Base-by-base conservation (phyloP, 2,888 invertebrate species). In the Tetanocera ferruginea region DNA sequence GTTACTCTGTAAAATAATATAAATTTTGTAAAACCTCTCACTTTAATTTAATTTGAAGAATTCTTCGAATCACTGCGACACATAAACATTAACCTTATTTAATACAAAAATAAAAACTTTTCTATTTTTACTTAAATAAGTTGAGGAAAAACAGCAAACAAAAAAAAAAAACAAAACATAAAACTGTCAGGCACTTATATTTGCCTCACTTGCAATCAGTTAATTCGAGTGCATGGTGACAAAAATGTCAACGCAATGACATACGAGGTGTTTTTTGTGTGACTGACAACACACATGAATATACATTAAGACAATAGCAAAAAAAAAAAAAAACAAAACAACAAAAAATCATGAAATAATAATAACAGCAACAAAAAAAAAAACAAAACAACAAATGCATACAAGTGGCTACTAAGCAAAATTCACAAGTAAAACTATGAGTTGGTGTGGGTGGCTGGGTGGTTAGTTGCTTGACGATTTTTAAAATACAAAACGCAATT, bases 211-310 rank as follows among this genome's bases (percentile, higher is more conserved):
- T 75, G 75, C 75, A 75, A 75, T 66, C 75, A 75, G 66, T 51
- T 75, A 75, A 75, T 66, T 75, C 75, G 52, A 75, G 66, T 75
- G 75, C 75, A 75, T 73, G 73, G 73, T 49, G 60, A 73, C 62
- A 73, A 73, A 73, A 73, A 37, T 73, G 73, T 73, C 73, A 73
- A 73, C 73, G 73, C 73, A 19, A 11, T 73, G 73, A 49, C 62
- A 69, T 28, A 51, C 51, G 51, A 28, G 17, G 31, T 64, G n/a
- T 64, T 8, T n/a, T 34, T 14, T 34, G 64, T 64, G 11, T 51
- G 69, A 8, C 3, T 69, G 51, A 14, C n/a, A 23, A 9, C 11
- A 6, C 6, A 60, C 28, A 60, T 28, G 55, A 55, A 70, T 70
- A 23, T 23, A 31, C 55, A 34, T 31, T 52, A 31, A 9, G 25